Base-by-base conservation (phyloP, 2,888 invertebrate genomes). In the Caenorhabditis virilis region DNA sequence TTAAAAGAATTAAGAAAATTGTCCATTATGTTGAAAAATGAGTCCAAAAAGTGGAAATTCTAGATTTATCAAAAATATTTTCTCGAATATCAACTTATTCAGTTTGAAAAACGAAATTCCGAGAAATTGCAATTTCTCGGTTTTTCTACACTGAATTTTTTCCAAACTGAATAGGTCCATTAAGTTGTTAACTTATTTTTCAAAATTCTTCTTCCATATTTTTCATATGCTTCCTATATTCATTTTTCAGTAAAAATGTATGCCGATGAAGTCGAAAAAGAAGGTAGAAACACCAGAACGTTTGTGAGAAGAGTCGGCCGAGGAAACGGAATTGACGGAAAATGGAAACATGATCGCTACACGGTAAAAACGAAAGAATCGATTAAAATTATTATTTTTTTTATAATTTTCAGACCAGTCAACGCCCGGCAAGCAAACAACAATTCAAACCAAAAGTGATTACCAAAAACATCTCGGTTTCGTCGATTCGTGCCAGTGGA, bases 301-400 rank as follows among this genome's bases (percentile, higher is more conserved):
- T 6, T 6, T 11, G 6, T 38, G 6, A n/a, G 38, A 38, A 38
- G n/a, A 30, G 54, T 22, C 38, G 52, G 63, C n/a, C 42, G 25
- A 11, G 4, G 11, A 20, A 16, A 23, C 0, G 63, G 63, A 49
- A 63, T 63, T 41, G 63, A 63, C n/a, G 63, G 63, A 43, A 63
- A 63, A 57, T 63, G 63, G 63, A 63, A 63, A 43, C 43, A 57
- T 7, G 63, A 63, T 43, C 53, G 42, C 50, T 63, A 50, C 48
- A 16, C 5, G 20, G 22, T 20, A 23, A 41, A 41, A 22, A 15
- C 22, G 22, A 16, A 30, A 30, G 7, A 13, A 9, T 30, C 6
- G 13, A 30, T 30, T 30, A 9, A 6, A 30, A 30, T 13, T 30
- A 30, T 6, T 30, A 9, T 30, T 39, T 39, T 11, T 18, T 16